These are phyloP conservation scores for Cavia porcellus DNA, from an alignment of 2,113 vertebrate species.

Conservation along the genomic window DNA sequence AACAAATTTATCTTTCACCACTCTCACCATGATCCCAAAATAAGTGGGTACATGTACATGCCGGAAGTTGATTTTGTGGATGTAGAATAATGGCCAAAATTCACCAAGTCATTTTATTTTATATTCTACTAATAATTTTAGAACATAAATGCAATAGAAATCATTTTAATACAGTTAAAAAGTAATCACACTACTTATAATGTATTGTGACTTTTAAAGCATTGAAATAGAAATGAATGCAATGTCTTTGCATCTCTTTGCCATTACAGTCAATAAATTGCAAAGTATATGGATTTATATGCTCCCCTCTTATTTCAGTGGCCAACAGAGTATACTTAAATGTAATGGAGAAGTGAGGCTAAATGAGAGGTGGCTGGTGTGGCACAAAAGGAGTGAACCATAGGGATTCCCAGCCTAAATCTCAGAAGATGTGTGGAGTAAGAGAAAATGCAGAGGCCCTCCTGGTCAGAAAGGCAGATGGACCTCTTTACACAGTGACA, in stretches of 20 bases:
- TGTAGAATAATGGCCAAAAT: not conserved
- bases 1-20: not conserved
- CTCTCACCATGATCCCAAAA: not conserved
- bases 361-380: not conserved
- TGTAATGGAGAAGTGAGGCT: not conserved
- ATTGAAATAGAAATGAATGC: not conserved
- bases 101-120: not conserved
- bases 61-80: not conserved
- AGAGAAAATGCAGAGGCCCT: not conserved
- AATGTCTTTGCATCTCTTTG: not conserved
- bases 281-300: not conserved
- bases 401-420: not conserved
- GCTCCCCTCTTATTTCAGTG: not conserved
- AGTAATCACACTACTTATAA: not conserved
- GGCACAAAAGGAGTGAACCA: not conserved
- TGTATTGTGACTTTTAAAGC: not conserved
- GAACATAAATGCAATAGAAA: not conserved
- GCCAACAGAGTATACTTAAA: not conserved
- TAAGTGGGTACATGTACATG: not conserved
- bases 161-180: not conserved
- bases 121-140: not conserved
- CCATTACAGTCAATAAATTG: not conserved
- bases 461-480: not conserved
- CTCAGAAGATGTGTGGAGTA: not conserved
- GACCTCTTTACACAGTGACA: not conserved